Base-by-base conservation (phyloP, 2,888 invertebrate species). In the Cataglyphis cursor region DNA sequence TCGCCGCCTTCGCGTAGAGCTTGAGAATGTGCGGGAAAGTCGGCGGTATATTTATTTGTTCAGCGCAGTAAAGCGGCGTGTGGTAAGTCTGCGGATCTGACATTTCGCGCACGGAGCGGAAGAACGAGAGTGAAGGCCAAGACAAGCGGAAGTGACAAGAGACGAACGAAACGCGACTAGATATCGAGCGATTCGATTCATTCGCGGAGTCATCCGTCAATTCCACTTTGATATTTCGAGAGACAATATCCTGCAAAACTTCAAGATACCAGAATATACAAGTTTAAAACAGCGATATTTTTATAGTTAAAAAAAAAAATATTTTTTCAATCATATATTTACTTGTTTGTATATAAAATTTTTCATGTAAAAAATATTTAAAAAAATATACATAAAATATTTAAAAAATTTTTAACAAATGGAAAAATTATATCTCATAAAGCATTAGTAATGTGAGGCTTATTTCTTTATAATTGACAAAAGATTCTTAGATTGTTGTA, bases 1-100 rank as follows among this genome's bases (percentile, higher is more conserved):
- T 98, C 0, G 98, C 98, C 41, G 98, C 98, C 96, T 98, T 98
- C 48, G 98, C 98, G 94, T 97, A 98, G 91, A 97, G 96, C 95
- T 98, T 97, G 85, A 98, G 95, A 84, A 98, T 97, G 92, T 97
- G 97, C 0, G 98, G 98, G 90, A 97, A 97, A 87, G 97, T 97
- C 0, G 97, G 97, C 0, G 98, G 98, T 84, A 98, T 97, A 73
- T 97, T 96, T 73, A 98, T 98, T 95, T 98, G 98, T 95, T 98
- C 97, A 0, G 97, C 96, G 95, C 97, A 97, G 95, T 97, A 98
- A 96, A n/a, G n/a, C n/a, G n/a, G n/a, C n/a, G n/a, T n/a, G n/a
- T n/a, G n/a, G 95, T 97, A 98, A 96, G 70, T 38, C n/a, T 51
- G 76, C 51, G 59, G 65, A 44, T 86, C 64, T 9, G 91, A 83